phyloP scores from a whole-genome alignment of 2,113 vertebrate species.

The Menura novaehollandiae region DNA sequence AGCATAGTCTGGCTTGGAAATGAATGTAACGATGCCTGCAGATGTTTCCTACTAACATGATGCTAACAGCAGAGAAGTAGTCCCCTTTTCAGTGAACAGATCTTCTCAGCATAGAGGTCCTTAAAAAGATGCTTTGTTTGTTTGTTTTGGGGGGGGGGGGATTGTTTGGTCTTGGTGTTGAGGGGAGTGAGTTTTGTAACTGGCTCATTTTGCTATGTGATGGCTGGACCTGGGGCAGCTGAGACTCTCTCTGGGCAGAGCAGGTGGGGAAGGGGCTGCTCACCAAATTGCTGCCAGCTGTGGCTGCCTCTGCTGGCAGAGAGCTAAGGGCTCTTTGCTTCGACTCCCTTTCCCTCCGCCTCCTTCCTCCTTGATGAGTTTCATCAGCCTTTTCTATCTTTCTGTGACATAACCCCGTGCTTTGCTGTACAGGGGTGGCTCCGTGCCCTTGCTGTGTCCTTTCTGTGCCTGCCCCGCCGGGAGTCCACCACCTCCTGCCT shows the following conservation, averaged over 20 bases:
- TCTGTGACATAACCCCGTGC: fast-evolving
- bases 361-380: not conserved
- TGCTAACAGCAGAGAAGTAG: not conserved
- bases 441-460: not conserved
- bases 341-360: not conserved
- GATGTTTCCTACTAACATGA: not conserved
- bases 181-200: not conserved
- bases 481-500: not conserved
- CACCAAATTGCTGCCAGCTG: not conserved
- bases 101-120: not conserved
- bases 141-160: not conserved
- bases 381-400: not conserved
- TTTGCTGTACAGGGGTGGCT: not conserved
- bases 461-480: not conserved
- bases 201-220: not conserved
- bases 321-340: not conserved
- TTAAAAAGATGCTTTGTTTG: not conserved
- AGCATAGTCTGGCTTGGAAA: not conserved
- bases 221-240: not conserved
- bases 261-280: not conserved
- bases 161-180: not conserved
- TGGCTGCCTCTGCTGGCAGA: not conserved
- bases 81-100: not conserved
- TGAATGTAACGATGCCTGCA: not conserved
- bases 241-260: not conserved